Evolutionary conservation across 2,113 vertebrate genomes (phyloP).

Genomic region (Entomyzon cyanotis): DNA sequence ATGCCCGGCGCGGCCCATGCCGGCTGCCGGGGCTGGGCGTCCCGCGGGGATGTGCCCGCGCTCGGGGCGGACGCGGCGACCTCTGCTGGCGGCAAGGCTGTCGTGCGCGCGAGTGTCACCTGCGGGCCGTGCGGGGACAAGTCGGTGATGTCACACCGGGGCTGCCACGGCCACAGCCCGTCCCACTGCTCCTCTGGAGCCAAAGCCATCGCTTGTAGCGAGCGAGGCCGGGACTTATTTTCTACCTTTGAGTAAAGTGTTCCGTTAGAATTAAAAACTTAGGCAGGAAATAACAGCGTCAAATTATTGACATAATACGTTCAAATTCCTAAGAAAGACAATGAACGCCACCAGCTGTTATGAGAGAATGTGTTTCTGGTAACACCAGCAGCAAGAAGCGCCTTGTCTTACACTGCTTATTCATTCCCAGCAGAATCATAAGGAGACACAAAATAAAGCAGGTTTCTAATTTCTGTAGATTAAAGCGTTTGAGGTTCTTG

Average conservation of each 20-base stretch:
- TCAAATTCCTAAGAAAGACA: background rate
- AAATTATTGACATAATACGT: background rate
- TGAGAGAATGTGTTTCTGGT: accelerated
- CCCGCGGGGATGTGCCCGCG: background rate
- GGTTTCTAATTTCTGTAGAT: background rate
- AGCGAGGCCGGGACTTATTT: too few species aligned
- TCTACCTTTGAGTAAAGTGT: too few species aligned
- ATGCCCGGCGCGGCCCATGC: background rate
- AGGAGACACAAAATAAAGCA: background rate
- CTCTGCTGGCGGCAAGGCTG: background rate
- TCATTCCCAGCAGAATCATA: background rate
- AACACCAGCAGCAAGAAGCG: background rate
- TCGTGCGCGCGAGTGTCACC: background rate
- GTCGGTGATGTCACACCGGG: background rate
- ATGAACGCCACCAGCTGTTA: accelerated
- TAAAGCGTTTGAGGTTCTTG: background rate
- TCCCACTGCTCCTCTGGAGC: accelerated
- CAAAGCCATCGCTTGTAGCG: accelerated
- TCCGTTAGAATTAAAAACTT: background rate
- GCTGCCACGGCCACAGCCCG: background rate
- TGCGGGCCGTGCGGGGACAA: background rate
- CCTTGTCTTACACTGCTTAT: accelerated
- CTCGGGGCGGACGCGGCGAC: background rate
- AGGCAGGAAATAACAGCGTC: background rate
- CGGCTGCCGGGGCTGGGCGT: too few species aligned